phyloP scores from a whole-genome alignment of 2,888 invertebrate species.

The Entomobrya proxima region DNA sequence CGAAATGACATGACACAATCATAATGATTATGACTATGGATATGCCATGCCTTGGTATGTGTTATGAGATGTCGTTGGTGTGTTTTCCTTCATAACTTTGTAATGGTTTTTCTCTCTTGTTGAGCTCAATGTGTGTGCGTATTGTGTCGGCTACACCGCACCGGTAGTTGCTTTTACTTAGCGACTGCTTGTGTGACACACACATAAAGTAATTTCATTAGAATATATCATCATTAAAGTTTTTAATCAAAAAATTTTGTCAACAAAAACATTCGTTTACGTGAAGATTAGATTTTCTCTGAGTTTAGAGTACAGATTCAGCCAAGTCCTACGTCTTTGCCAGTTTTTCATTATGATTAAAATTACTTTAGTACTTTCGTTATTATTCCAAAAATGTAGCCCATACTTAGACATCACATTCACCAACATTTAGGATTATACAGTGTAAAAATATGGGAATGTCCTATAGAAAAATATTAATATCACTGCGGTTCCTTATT shows the following conservation, averaged over 20 bases:
- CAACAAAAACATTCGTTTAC: conserved; percentile 46
- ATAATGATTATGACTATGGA: conserved; percentile 43
- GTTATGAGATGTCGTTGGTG: background rate
- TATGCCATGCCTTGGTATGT: background rate
- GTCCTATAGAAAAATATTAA: background rate
- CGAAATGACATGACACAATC: conserved; percentile 33
- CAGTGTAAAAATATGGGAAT: background rate
- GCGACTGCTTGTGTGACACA: background rate
- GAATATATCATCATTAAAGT: conserved; percentile 75
- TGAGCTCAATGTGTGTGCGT: too few species aligned
- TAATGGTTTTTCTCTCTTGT: conserved; percentile 1
- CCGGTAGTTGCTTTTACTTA: background rate
- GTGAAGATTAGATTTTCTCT: conserved; percentile 10
- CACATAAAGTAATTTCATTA: conserved; percentile 55
- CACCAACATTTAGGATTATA: background rate
- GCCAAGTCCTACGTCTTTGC: too few species aligned
- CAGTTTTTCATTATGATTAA: conserved; percentile 56
- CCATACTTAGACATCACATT: background rate
- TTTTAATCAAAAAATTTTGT: conserved; percentile 73
- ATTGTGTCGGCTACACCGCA: background rate
- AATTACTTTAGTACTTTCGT: conserved; percentile 37
- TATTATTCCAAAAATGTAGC: conserved; percentile 31
- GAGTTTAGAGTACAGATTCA: too few species aligned
- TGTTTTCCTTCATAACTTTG: background rate
- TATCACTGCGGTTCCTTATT: background rate